Percentiles rank a stretch among this genome's conserved stretches.
phyloP scores from a whole-genome alignment of 2,797 vertebrate species.

The Tapirus indicus region DNA sequence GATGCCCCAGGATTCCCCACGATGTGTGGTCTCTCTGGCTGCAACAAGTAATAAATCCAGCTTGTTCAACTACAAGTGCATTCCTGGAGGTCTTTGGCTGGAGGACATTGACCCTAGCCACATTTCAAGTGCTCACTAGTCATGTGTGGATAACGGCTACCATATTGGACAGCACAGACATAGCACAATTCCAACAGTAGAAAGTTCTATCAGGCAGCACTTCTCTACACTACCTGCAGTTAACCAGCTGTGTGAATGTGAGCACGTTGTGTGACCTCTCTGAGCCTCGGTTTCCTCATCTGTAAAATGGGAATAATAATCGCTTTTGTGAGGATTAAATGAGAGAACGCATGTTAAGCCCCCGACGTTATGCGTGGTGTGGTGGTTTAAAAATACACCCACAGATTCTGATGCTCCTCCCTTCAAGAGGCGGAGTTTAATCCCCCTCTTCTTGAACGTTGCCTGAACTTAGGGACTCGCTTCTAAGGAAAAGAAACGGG shows the following conservation, averaged over 20 bases:
- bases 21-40: not conserved
- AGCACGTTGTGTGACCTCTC: fast-evolving
- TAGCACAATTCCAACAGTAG: not conserved
- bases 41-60: not conserved
- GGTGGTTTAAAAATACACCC: not conserved
- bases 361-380: not conserved
- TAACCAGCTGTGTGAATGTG: not conserved
- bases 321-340: too few species aligned
- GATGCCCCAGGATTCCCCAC: not conserved
- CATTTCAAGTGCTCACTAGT: not conserved
- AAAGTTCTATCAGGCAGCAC: not conserved
- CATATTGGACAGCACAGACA: fast-evolving
- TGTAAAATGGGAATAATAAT: not conserved
- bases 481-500: not conserved
- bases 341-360: fast-evolving
- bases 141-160: not conserved
- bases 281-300: not conserved
- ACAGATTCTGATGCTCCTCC: not conserved
- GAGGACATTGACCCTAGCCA: not conserved
- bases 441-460: not conserved
- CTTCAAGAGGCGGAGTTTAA: not conserved
- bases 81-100: not conserved
- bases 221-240: not conserved
- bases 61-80: fast-evolving
- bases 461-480: not conserved